A percentile compares a stretch with the other conserved stretches of the same genome.
phyloP scores from a whole-genome alignment of 2,888 invertebrate genomes.

The Gymnocheta viridis region DNA sequence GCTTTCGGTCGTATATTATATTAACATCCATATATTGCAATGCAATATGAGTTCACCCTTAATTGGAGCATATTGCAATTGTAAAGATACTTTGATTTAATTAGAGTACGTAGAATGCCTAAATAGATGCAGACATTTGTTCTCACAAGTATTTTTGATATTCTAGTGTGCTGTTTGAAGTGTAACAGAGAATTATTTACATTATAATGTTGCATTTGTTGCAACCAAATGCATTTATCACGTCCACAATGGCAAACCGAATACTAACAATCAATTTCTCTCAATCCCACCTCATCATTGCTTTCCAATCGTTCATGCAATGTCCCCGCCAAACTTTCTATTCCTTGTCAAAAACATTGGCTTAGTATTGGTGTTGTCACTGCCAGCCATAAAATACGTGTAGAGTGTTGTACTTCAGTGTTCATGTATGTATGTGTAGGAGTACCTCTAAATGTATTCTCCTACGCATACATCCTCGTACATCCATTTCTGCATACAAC shows the following conservation, averaged over 20 bases:
- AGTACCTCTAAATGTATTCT: conserved; percentile 13
- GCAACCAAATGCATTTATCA: conserved; percentile 59
- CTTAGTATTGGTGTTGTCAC: conserved; percentile 30
- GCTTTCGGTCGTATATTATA: not conserved
- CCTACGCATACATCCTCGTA: not conserved
- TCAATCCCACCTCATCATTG: not conserved
- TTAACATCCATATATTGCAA: not conserved
- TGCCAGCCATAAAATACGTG: conserved; percentile 29
- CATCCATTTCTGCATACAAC: not conserved
- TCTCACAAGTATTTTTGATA: conserved; percentile 30
- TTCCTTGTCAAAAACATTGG: conserved; percentile 25
- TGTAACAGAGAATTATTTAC: conserved; percentile 47
- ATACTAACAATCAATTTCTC: conserved; percentile 55
- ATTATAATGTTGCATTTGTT: conserved; percentile 26
- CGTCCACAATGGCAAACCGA: conserved; percentile 52
- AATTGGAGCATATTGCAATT: conserved; percentile 42
- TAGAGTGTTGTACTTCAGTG: not conserved
- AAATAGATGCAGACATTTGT: conserved; percentile 28
- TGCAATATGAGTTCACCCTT: conserved; percentile 23
- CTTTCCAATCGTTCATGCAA: not conserved
- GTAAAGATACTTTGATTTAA: conserved; percentile 31
- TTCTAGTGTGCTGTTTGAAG: conserved; percentile 13
- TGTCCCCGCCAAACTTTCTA: not conserved
- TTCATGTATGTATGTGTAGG: not conserved
- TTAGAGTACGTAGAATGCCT: conserved; percentile 1